phyloP scores from a whole-genome alignment of 2,888 invertebrate species.

The Rosalia funebris region DNA sequence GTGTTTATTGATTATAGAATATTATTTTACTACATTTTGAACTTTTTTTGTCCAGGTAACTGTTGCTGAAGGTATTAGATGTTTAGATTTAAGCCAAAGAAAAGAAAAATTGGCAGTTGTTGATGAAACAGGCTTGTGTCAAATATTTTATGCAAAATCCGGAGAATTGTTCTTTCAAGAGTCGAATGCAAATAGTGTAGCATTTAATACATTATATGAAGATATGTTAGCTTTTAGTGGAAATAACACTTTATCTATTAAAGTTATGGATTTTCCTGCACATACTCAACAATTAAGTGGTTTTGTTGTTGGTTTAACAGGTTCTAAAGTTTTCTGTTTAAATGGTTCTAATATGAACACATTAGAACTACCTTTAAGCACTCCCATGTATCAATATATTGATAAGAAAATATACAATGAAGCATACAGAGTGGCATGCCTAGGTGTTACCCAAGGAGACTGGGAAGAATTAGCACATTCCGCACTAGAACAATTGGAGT shows the following conservation, averaged over 20 bases:
- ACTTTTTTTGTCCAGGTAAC: no score
- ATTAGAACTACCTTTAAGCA: conserved; percentile 87
- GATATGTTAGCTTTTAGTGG: conserved; percentile 95
- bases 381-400: conserved; percentile 96
- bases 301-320: conserved; percentile 88
- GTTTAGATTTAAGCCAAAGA: conserved; percentile 88
- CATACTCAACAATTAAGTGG: conserved; percentile 84
- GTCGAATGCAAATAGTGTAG: conserved; percentile 87
- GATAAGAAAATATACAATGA: conserved; percentile 84
- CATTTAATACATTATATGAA: conserved; percentile 94
- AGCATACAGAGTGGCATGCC: conserved; percentile 77
- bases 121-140: conserved; percentile 87
- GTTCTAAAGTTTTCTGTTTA: conserved; percentile 94
- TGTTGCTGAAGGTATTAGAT: conserved; percentile 82
- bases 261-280: conserved; percentile 87
- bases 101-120: conserved; percentile 82
- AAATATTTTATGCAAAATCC: conserved; percentile 79
- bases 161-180: conserved; percentile 81
- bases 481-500: conserved; percentile 86
- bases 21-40: no score
- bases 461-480: conserved; percentile 92
- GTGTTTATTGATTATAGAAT: no score
- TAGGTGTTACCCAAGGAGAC: conserved; percentile 92
- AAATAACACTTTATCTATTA: conserved; percentile 84
- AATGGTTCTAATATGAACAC: conserved; percentile 91